Evolutionary conservation across 1,140 invertebrate genomes (phyloP), one percentile per base, ranked within the genome.

Genomic region (Solenopsis fugax): DNA sequence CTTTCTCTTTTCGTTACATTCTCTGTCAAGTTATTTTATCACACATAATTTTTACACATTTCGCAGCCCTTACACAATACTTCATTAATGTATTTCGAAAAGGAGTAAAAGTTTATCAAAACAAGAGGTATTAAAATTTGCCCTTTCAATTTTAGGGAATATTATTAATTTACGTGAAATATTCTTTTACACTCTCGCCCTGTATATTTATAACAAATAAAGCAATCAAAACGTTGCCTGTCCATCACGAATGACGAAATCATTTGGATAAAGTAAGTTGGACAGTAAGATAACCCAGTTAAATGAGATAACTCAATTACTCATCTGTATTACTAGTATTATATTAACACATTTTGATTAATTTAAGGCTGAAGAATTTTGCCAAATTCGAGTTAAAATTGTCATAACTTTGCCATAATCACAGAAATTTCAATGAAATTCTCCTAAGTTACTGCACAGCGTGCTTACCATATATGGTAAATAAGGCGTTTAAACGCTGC

Each of bases 221-320:
- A 84, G 37, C 16, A 10, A 29, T 62, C 16, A 62, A 62, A 62
- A 34, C 16, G 13, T 13, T 24, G 37, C 24, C 1, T 37, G 24
- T 62, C 58, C 24, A 50, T 78, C 24, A 50, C 41, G 37, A 50
- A 64, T 78, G 24, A 48, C 75, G 58, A 78, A 78, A 78, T 62
- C 56, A 37, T 21, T 16, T 45, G 34, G 24, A 62, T 48, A 77
- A 77, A 77, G n/a, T n/a, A n/a, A n/a, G n/a, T n/a, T n/a, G 10
- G 21, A 41, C 58, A 88, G 29, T 37, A 16, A 64, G 67, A 67
- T 73, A 78, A 37, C 54, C 52, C 34, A 52, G 48, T 84, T 82
- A 87, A 87, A 37, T 65, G 16, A 37, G 9, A n/a, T 12, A 12
- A 65, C 34, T 65, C 34, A 34, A 37, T 64, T 64, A 37, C 9